Evolutionary conservation across 1,140 invertebrate species (phyloP).

Genomic region (Lepidurus packardi): DNA sequence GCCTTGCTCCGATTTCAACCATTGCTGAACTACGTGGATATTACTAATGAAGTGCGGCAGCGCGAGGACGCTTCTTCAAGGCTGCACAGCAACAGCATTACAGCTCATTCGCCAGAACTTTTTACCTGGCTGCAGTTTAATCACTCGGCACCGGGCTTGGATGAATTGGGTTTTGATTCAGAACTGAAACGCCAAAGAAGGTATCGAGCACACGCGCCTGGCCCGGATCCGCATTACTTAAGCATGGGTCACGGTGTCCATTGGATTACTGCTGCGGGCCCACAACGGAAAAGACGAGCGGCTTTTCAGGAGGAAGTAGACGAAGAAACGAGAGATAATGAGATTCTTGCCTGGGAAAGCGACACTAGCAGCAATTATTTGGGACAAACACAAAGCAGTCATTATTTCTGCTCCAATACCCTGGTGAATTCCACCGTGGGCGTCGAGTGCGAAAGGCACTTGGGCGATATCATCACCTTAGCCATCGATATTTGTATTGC

Average conservation of each 20-base stretch:
- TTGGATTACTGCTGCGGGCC: constrained; percentile 6
- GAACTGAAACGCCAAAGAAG: neutral
- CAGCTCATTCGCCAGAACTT: neutral
- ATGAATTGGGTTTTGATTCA: neutral
- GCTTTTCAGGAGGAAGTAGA: constrained; percentile 4
- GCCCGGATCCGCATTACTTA: neutral
- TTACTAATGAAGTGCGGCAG: constrained; percentile 32
- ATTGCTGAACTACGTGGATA: constrained; percentile 34
- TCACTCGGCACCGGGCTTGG: neutral
- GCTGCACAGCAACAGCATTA: neutral
- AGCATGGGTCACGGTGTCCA: constrained; percentile 30
- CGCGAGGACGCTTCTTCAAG: neutral
- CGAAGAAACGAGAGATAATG: neutral
- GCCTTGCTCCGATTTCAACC: constrained; percentile 8
- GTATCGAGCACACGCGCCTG: constrained; percentile 2
- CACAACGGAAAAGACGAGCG: constrained; percentile 15
- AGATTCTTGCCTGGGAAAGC: neutral
- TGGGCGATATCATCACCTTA: constrained; percentile 33
- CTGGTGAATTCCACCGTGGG: constrained; percentile 34
- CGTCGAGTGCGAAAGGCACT: constrained; percentile 32
- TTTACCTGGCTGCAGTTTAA: neutral
- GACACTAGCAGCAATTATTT: neutral
- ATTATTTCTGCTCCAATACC: constrained; percentile 31
- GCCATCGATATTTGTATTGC: constrained; percentile 34
- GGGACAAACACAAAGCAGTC: neutral